These are phyloP conservation scores for Bothrops jararaca DNA, from an alignment of 2,113 vertebrate species.

Conservation along the genomic window DNA sequence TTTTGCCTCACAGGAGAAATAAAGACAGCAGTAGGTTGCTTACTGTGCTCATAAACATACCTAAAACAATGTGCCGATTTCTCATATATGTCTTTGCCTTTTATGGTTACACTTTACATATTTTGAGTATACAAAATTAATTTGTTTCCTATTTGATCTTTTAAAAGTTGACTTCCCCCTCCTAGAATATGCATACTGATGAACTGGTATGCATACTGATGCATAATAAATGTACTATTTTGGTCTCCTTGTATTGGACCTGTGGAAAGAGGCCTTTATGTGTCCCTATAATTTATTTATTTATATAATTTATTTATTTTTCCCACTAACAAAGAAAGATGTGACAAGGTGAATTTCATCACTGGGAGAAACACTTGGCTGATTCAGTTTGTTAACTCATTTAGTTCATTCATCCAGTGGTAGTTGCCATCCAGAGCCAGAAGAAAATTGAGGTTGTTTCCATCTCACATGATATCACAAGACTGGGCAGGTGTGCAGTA, in stretches of 20 bases:
- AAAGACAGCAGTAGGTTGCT: not conserved
- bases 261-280: not conserved
- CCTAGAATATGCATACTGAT: not conserved
- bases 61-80: not conserved
- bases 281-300: not conserved
- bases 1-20: not conserved
- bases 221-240: not conserved
- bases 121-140: not conserved
- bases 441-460: not conserved
- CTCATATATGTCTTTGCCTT: not conserved
- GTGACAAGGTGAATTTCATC: not conserved
- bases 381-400: not conserved
- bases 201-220: not conserved
- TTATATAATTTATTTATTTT: too few relatives aligned
- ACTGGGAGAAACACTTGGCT: not conserved
- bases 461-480: not conserved
- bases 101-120: not conserved
- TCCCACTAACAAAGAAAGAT: not conserved
- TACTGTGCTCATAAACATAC: not conserved
- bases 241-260: not conserved
- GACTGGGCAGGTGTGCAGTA: not conserved
- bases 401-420: not conserved
- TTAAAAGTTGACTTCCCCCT: not conserved
- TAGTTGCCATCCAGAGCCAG: not conserved
- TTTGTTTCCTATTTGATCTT: not conserved